phyloP scores from a whole-genome alignment of 2,797 vertebrate species.

The Percopsis omiscomaycus region DNA sequence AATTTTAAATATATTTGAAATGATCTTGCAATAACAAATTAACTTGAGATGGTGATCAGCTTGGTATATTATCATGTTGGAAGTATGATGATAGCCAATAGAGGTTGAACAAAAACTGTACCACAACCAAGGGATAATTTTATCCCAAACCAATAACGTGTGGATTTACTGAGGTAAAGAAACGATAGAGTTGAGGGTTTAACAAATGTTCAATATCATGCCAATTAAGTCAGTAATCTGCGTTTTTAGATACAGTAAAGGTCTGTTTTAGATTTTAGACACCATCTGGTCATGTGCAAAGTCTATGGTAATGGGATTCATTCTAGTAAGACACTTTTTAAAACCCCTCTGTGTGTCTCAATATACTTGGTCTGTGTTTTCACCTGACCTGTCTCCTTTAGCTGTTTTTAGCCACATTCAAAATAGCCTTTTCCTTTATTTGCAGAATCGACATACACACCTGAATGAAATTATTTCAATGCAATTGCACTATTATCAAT shows the following conservation, averaged over 20 bases:
- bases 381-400: conserved; percentile 9
- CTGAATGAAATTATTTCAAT: conserved; percentile 54
- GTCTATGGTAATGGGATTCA: conserved; percentile 29
- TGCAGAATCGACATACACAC: conserved; percentile 6
- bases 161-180: no score
- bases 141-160: no score
- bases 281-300: conserved; percentile 35
- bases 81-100: no score
- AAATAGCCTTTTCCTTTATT: conserved; percentile 34
- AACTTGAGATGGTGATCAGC: no score
- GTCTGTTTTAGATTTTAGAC: not conserved
- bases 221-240: conserved; percentile 20
- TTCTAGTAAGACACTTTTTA: conserved; percentile 24
- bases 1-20: no score
- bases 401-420: conserved; percentile 56
- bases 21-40: no score
- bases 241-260: conserved; percentile 23
- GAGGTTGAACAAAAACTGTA: no score
- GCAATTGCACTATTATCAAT: conserved; percentile 68
- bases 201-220: no score
- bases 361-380: conserved; percentile 37
- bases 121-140: no score
- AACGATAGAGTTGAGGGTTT: no score
- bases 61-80: no score
- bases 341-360: conserved; percentile 33